Percentiles rank a stretch among this genome's conserved stretches.
These are phyloP conservation scores for Chiroxiphia lanceolata DNA, from an alignment of 2,797 vertebrate species.

Conservation along the genomic window DNA sequence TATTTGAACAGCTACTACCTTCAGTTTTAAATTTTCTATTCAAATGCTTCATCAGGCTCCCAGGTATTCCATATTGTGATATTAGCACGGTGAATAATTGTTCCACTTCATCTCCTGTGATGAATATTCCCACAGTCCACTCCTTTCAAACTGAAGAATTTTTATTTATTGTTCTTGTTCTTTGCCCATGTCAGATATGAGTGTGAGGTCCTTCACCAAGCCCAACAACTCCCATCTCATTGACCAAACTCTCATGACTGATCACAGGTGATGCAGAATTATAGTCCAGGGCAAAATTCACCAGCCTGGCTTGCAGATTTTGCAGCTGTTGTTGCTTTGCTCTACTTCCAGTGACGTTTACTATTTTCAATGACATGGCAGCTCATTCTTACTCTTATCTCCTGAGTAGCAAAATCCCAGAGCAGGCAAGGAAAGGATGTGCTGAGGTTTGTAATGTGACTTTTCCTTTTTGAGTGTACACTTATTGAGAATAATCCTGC, in stretches of 20 bases:
- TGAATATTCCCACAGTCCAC: neutral
- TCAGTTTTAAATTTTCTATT: neutral
- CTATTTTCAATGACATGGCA: neutral
- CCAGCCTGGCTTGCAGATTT: neutral
- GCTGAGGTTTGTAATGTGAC: neutral
- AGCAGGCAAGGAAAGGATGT: neutral
- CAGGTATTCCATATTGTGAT: neutral
- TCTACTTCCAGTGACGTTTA: neutral
- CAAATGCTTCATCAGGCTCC: neutral
- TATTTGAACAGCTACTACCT: neutral
- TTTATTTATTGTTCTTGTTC: neutral
- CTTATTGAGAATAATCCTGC: neutral
- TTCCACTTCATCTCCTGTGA: neutral
- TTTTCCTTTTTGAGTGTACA: neutral
- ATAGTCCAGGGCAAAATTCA: neutral
- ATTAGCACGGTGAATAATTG: neutral
- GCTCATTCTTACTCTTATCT: neutral
- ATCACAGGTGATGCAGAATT: neutral
- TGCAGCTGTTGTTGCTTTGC: neutral
- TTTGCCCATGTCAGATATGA: neutral
- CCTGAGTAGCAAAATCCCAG: neutral
- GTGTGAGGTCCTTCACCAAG: neutral
- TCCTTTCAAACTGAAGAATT: neutral
- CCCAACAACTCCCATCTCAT: neutral
- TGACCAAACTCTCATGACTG: neutral